phyloP scores from a whole-genome alignment of 2,113 vertebrate genomes.

The Cryptomyrus ogoouensis region DNA sequence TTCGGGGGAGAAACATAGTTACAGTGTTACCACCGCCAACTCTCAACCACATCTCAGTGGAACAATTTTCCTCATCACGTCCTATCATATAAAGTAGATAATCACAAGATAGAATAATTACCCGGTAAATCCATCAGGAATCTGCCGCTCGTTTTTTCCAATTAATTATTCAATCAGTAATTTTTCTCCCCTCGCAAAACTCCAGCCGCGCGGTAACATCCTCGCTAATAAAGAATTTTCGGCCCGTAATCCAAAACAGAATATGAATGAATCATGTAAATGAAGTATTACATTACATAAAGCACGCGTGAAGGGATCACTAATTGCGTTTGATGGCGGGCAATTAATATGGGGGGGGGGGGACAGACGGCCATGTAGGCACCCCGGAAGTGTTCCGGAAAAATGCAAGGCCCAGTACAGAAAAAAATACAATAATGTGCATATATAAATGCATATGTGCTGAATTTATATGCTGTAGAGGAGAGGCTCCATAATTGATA shows the following conservation, averaged over 20 bases:
- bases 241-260: slow-evolving; percentile 95
- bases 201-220: slow-evolving; percentile 92
- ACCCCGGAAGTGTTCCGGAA: slow-evolving; percentile 65
- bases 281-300: slow-evolving; percentile 99
- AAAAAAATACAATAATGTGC: slow-evolving; percentile 29
- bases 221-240: slow-evolving; percentile 95
- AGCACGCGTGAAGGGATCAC: slow-evolving; percentile 98
- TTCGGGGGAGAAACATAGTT: slow-evolving; percentile 9
- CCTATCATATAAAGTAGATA: slow-evolving; percentile 87
- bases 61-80: slow-evolving; percentile 52
- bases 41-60: not conserved
- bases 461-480: slow-evolving; percentile 72
- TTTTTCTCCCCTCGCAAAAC: slow-evolving; percentile 73
- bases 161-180: slow-evolving; percentile 95
- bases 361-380: slow-evolving; percentile 74
- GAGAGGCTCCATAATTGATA: slow-evolving; percentile 77
- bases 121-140: slow-evolving; percentile 97
- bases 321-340: slow-evolving; percentile 99
- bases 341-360: slow-evolving; percentile 94
- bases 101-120: slow-evolving; percentile 97
- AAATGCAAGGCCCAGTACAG: slow-evolving; percentile 54
- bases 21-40: not conserved
- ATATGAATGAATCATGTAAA: slow-evolving; percentile 99
- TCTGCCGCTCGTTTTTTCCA: slow-evolving; percentile 87
- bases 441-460: slow-evolving; percentile 33